Percentiles rank a stretch among this genome's conserved stretches.
Conservation (phyloP, 2,797 vertebrate species). For the Meriones psammophilus region DNA sequence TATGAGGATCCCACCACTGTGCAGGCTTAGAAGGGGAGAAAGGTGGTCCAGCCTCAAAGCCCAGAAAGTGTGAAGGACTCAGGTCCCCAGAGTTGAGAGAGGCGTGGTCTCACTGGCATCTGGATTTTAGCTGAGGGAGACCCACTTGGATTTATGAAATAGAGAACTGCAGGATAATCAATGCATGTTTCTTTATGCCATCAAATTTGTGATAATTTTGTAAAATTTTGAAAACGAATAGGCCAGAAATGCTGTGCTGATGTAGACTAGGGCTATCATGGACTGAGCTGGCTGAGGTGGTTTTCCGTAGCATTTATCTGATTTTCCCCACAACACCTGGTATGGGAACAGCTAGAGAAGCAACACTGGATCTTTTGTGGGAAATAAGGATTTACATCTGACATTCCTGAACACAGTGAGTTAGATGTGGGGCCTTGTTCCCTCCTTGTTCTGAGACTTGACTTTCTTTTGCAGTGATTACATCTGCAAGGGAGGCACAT, state of each 20-base stretch:
- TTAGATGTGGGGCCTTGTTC: constrained; percentile 6
- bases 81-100: background rate
- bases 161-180: background rate
- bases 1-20: too few relatives aligned
- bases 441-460: constrained; percentile 22
- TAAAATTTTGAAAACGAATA: constrained; percentile 4
- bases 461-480: constrained; percentile 19
- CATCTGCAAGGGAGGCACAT: background rate
- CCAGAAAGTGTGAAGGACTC: background rate
- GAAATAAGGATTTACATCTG: constrained; percentile 13
- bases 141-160: background rate
- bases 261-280: constrained; percentile 31
- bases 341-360: background rate
- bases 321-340: background rate
- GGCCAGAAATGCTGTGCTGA: background rate
- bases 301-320: constrained; percentile 22
- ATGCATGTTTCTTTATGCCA: background rate
- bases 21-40: constrained; percentile 9
- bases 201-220: background rate
- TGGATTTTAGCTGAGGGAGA: background rate
- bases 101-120: background rate
- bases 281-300: background rate
- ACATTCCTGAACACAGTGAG: background rate
- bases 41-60: background rate
- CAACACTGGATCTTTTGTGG: background rate